Percentiles rank a stretch among this genome's conserved stretches.
phyloP scores from a whole-genome alignment of 92 coral and sea anemone species.

The Micromussa lordhowensis region DNA sequence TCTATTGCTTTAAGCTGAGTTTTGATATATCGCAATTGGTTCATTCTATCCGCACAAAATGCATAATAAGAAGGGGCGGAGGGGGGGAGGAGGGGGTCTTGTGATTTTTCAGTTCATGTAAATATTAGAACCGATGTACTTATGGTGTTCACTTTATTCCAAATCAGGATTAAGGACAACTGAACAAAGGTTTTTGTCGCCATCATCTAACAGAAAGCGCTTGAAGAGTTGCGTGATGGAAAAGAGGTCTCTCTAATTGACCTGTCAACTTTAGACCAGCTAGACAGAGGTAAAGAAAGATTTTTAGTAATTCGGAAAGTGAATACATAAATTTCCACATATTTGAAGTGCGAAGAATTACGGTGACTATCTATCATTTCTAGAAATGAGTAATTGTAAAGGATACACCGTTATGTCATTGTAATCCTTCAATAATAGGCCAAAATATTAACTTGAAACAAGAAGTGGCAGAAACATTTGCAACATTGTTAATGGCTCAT shows the following conservation, averaged over 20 bases:
- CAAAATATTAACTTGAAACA: too few species aligned
- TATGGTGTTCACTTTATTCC: constrained; percentile 6
- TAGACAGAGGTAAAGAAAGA: constrained; percentile 42
- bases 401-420: constrained; percentile 6
- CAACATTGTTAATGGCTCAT: constrained; percentile 16
- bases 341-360: constrained; percentile 6
- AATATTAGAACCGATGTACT: neutral
- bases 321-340: neutral
- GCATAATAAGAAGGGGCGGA: neutral
- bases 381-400: neutral
- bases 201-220: constrained; percentile 19
- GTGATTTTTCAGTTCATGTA: neutral
- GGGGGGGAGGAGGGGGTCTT: neutral
- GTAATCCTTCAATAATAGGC: constrained; percentile 4
- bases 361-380: neutral
- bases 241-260: constrained; percentile 43
- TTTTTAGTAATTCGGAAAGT: constrained; percentile 1
- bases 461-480: too few species aligned
- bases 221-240: constrained; percentile 54
- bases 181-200: constrained; percentile 58
- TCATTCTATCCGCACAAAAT: constrained; percentile 9
- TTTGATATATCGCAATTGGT: too few species aligned
- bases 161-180: constrained; percentile 20
- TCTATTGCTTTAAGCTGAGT: too few species aligned
- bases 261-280: constrained; percentile 23